Conservation (phyloP, 2,888 invertebrate species). For the Prosapia bicincta region DNA sequence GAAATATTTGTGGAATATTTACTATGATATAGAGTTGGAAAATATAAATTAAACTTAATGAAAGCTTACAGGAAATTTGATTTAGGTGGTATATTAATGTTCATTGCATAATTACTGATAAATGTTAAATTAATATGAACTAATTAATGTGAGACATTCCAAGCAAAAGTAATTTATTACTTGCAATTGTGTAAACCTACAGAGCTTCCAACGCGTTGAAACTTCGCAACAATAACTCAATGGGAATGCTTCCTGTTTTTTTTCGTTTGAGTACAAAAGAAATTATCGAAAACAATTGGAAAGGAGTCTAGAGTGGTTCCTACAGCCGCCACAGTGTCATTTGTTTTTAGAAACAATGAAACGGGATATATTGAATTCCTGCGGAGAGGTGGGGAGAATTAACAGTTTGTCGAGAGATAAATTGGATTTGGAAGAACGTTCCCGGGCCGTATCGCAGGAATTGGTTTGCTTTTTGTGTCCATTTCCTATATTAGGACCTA, state of each 20-base stretch:
- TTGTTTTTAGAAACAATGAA: not conserved
- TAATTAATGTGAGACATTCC: too few relatives aligned
- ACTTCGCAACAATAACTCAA: too few relatives aligned
- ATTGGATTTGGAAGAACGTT: not conserved
- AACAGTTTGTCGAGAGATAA: not conserved
- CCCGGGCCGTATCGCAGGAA: not conserved
- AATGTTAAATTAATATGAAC: too few relatives aligned
- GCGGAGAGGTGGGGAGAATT: not conserved
- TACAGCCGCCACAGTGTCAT: not conserved
- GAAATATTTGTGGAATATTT: too few relatives aligned
- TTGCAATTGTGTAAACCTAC: too few relatives aligned
- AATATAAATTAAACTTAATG: too few relatives aligned
- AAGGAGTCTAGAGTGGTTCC: not conserved
- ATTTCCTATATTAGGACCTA: not conserved
- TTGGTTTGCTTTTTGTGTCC: not conserved
- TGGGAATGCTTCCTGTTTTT: not conserved
- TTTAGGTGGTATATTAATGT: too few relatives aligned
- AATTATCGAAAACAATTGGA: not conserved
- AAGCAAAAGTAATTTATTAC: too few relatives aligned
- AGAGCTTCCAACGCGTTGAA: too few relatives aligned
- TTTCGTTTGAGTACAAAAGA: not conserved
- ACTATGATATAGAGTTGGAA: too few relatives aligned
- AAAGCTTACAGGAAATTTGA: too few relatives aligned
- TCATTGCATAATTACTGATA: too few relatives aligned
- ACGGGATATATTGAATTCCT: not conserved